Percentiles rank a stretch among this genome's conserved stretches.
These are phyloP conservation scores for Drosophila grimshawi DNA, from an alignment of 1,140 invertebrate species.

Conservation along the genomic window DNA sequence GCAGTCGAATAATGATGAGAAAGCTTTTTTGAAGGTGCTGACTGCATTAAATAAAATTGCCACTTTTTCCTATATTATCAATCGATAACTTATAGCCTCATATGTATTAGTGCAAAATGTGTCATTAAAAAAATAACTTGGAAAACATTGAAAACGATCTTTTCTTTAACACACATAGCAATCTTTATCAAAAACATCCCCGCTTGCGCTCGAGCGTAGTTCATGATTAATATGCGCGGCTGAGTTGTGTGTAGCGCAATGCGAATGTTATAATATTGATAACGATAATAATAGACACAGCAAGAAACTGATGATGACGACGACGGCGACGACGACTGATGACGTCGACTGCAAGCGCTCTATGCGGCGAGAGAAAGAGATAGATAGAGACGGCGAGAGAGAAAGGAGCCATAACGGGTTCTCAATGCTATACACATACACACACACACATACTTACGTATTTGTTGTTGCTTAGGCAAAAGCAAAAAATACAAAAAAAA, in stretches of 20 bases:
- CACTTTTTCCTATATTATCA: too few species aligned
- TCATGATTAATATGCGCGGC: slow-evolving; percentile 23
- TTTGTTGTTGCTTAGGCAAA: slow-evolving; percentile 37
- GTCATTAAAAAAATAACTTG: too few species aligned
- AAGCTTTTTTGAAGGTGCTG: too few species aligned
- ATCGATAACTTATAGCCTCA: too few species aligned
- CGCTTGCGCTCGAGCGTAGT: background rate
- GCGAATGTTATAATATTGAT: slow-evolving; percentile 59
- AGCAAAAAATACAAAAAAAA: slow-evolving; percentile 30
- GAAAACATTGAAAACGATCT: too few species aligned
- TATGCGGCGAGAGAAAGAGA: background rate
- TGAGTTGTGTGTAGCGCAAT: slow-evolving; percentile 21
- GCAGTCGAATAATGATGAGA: background rate
- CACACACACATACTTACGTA: too few species aligned
- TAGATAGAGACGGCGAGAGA: slow-evolving; percentile 7
- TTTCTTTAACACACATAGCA: too few species aligned
- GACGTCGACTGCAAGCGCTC: slow-evolving; percentile 27
- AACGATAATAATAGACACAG: slow-evolving; percentile 58
- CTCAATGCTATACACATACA: slow-evolving; percentile 1
- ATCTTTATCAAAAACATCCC: too few species aligned
- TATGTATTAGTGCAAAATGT: too few species aligned
- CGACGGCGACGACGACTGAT: slow-evolving; percentile 35
- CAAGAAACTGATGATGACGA: slow-evolving; percentile 51
- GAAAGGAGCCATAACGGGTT: slow-evolving; percentile 59
- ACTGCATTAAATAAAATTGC: too few species aligned